Evolutionary conservation across 2,797 vertebrate species (phyloP), one percentile per base, ranked within the genome.

Genomic region (Sebastes taczanowskii): DNA sequence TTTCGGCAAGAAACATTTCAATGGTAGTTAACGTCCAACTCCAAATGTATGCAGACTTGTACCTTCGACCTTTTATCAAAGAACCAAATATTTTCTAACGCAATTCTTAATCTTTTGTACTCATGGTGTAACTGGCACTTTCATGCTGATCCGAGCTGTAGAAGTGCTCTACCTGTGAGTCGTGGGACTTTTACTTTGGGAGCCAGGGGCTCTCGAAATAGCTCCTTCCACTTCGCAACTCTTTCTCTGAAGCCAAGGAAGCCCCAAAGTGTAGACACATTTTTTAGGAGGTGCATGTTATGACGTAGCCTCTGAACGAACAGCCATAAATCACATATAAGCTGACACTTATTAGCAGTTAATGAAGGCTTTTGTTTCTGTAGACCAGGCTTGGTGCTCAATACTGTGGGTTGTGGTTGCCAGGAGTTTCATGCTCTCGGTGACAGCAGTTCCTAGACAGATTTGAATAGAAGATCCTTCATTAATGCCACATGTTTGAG

Each of bases 261-360:
- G 42, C 42, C 49, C 20, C 20, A 7, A 52, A 30, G 27, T 20
- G 58, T 20, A 20, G 27, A 18, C 18, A 11, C 29, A 61, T 32
- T 58, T 67, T 62, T 71, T 23, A 78, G 30, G 3, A 29, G 65
- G 46, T 25, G n/a, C n/a, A 29, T 22, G 46, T 74, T 64, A 10
- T 25, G 29, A 3, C 20, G 7, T 30, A 60, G 35, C 35, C 32
- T 20, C 27, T 46, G 7, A 49, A 59, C 27, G 5, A 42, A 27
- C 61, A 29, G 27, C 62, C 27, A 69, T 69, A 58, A 69, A 70
- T 65, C 52, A 84, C 71, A 55, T 58, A 61, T 72, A 9, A 52
- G 3, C 72, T 46, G 62, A 29, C 20, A 22, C 1, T 62, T 22
- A 35, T 63, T 63, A 35, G 34, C 61, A 10, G 8, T 2, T 35